phyloP scores from a whole-genome alignment of 2,888 invertebrate species.

The Capitulum mitella region DNA sequence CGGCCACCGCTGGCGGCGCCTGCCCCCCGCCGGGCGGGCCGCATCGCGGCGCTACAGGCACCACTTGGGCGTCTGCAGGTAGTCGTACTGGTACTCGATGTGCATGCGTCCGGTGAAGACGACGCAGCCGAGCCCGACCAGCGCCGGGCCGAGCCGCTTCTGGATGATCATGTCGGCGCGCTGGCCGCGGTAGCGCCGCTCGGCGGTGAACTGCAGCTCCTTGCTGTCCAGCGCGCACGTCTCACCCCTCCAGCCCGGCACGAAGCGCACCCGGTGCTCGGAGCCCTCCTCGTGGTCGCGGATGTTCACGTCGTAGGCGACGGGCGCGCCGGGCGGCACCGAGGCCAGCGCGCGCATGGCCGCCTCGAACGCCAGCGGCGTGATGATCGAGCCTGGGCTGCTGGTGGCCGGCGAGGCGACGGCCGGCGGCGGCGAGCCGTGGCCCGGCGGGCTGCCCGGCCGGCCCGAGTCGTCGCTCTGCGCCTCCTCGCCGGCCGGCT shows the following conservation, averaged over 20 bases:
- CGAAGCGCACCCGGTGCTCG: constrained; percentile 31
- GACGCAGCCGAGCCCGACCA: constrained; percentile 37
- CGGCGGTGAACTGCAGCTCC: constrained; percentile 38
- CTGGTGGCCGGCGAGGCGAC: neutral
- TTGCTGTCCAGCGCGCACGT: constrained; percentile 35
- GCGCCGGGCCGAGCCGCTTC: constrained; percentile 37
- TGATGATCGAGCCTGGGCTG: neutral
- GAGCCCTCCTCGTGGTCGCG: constrained; percentile 34
- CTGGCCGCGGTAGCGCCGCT: constrained; percentile 39
- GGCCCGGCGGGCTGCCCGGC: neutral
- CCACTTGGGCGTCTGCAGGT: neutral
- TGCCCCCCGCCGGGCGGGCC: neutral
- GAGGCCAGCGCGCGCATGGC: constrained; percentile 8
- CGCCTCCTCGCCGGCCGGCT: neutral
- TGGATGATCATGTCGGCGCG: constrained; percentile 41
- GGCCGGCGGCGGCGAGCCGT: neutral
- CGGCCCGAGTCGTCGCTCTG: neutral
- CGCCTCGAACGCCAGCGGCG: neutral
- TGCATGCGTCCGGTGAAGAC: constrained; percentile 39
- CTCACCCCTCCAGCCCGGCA: constrained; percentile 32
- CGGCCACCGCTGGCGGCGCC: neutral
- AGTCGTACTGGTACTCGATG: constrained; percentile 22
- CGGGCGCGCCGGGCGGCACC: constrained; percentile 35
- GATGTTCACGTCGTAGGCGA: constrained; percentile 36
- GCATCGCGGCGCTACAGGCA: neutral